Base-by-base conservation (phyloP, 1,140 invertebrate genomes). In the Papilio dardanus region DNA sequence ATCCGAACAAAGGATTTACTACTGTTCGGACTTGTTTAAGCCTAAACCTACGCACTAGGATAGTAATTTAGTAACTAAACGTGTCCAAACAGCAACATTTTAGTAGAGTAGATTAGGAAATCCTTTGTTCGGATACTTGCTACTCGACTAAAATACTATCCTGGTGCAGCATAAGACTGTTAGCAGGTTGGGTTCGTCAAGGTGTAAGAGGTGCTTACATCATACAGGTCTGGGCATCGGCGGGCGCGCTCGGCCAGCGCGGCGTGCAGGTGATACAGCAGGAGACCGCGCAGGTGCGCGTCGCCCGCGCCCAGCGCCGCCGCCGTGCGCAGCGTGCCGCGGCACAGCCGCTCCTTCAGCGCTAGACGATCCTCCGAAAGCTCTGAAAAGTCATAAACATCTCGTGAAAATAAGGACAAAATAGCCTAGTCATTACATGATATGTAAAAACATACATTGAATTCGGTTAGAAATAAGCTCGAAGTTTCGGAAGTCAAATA, bases 261-360 rank as follows among this genome's bases (percentile, higher is more conserved):
- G 85, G 90, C 90, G 88, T 94, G 92, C 75, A 93, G 89, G 82
- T 92, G 90, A 81, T 93, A 93, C 7, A 88, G 89, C 75, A 94
- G 81, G 79, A 93, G 91, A 79, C 91, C 93, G 68, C 90, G 88
- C 37, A 93, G 92, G 85, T 90, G 89, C 68, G 87, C 87, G 85
- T 93, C 88, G 77, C 86, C 89, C 86, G 85, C 86, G 83, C 86
- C 87, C 86, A 94, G 86, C 81, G 89, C 88, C 84, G 85, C 89
- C 85, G 89, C 80, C 84, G 87, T 89, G 83, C 87, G 86, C 86
- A 94, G 87, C 78, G 86, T 88, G 83, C 87, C 89, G 77, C 89
- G 92, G 90, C 91, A 93, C 79, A 94, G 88, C 76, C 76, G 88
- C 90, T 93, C 90, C 80, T 89, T 92, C 88, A 93, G 79, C 77